Conservation (phyloP, 2,797 vertebrate species). For the Pipistrellus kuhlii region DNA sequence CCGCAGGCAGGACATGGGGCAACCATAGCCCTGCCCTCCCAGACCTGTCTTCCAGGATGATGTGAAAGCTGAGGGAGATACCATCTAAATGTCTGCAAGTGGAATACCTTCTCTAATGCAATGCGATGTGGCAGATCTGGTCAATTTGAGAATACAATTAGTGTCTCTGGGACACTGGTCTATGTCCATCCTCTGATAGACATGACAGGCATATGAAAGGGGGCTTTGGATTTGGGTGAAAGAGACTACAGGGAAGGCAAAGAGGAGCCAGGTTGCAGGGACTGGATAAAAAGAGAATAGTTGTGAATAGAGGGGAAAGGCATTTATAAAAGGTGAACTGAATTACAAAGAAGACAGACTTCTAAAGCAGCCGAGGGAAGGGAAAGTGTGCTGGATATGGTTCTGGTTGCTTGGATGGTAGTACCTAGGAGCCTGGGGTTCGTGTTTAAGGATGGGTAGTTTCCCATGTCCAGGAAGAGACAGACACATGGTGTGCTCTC, state of each 20-base stretch:
- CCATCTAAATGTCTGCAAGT: neutral
- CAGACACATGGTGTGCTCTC: neutral
- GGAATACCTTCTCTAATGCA: neutral
- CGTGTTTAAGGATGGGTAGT: neutral
- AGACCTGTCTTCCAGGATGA: neutral
- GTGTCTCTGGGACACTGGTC: neutral
- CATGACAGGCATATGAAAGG: neutral
- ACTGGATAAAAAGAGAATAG: neutral
- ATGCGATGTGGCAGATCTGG: neutral
- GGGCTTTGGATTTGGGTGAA: neutral
- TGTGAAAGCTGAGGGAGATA: neutral
- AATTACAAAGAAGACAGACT: constrained; percentile 14
- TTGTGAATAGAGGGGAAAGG: neutral
- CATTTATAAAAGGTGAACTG: neutral
- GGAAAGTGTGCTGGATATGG: neutral
- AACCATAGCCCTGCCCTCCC: neutral
- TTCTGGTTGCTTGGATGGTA: neutral
- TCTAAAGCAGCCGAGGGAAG: neutral
- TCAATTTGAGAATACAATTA: neutral
- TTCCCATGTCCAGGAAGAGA: neutral
- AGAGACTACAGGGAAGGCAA: neutral
- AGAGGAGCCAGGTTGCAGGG: neutral
- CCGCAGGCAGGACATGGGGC: neutral
- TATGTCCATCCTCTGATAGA: neutral
- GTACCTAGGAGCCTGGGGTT: neutral